Evolutionary conservation across 2,113 vertebrate genomes (phyloP).

Genomic region (Hippocampus comes): DNA sequence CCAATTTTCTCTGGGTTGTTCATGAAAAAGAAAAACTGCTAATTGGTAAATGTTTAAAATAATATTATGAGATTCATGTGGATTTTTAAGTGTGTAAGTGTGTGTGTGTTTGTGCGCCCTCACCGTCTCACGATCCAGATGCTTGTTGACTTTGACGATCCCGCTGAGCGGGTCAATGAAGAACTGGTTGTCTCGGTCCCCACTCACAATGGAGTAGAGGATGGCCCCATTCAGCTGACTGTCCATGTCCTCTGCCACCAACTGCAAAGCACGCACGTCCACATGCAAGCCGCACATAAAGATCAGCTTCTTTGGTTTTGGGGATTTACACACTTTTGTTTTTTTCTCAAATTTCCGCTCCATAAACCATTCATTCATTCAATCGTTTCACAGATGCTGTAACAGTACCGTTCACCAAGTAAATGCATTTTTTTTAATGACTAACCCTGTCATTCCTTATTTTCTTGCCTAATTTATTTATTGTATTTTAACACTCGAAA

Average conservation of each 20-base stretch:
- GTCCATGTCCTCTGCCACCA: conserved; percentile 90
- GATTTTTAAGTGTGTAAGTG: not conserved
- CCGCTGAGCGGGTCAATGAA: conserved; percentile 84
- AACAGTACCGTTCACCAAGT: not conserved
- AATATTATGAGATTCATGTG: not conserved
- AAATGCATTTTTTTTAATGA: not conserved
- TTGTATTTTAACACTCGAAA: no score
- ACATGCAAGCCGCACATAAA: conserved; percentile 7
- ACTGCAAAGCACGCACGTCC: conserved; percentile 62
- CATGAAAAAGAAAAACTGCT: not conserved
- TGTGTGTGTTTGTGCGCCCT: conserved; percentile 46
- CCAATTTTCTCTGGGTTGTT: not conserved
- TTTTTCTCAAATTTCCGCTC: not conserved
- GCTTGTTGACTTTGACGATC: conserved; percentile 90
- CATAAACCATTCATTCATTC: not conserved
- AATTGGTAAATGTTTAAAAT: not conserved
- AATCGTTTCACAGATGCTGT: not conserved
- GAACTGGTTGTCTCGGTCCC: conserved; percentile 88
- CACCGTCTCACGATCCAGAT: conserved; percentile 91
- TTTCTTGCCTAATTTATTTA: no score
- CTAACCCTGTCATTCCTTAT: not conserved
- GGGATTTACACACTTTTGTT: not conserved
- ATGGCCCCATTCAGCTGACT: conserved; percentile 86
- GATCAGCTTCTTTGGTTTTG: not conserved
- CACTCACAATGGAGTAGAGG: conserved; percentile 86